Evolutionary conservation across 2,113 vertebrate genomes (phyloP), one percentile per base, ranked within the genome.

Genomic region (Willisornis vidua): DNA sequence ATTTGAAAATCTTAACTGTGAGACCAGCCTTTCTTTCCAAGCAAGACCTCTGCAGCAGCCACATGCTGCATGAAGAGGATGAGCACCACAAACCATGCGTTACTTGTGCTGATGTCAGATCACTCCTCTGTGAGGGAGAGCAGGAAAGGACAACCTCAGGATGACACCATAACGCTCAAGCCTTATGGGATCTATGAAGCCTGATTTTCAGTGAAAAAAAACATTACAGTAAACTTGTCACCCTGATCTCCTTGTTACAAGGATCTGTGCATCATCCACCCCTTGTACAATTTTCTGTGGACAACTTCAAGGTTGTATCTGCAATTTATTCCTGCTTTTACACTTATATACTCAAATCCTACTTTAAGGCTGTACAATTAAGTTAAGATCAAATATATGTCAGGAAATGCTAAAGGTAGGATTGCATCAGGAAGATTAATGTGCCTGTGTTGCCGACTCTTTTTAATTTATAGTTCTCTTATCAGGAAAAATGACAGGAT

Each of bases 61-160:
- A 0, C n/a, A 31, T 0, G 4, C 23, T 0, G 1, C 45, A 12
- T 2, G 6, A 20, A 19, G 35, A 74, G 55, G 37, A 39, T 0
- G 9, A 80, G 54, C 63, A n/a, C 59, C 48, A 46, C 0, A 4
- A 29, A 54, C 52, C 31, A 15, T 0, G 0, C 0, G 3, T 37
- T 19, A 17, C 65, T 25, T 24, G 10, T 51, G 49, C 61, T 48
- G 43, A 35, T 16, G 39, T 33, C 48, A 48, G 17, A 35, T 20
- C 15, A 25, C 33, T 68, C 0, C 0, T 48, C 63, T 13, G 3
- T 0, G 2, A 70, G 31, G 35, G 33, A 68, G 15, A 82, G 22
- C 43, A 39, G 59, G 33, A 80, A 73, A 25, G 46, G 31, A 66
- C 72, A 41, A 41, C 15, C 41, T 66, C 7, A 1, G 48, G 37